Evolutionary conservation across 2,888 invertebrate species (phyloP).

Genomic region (Halocaridina rubra): DNA sequence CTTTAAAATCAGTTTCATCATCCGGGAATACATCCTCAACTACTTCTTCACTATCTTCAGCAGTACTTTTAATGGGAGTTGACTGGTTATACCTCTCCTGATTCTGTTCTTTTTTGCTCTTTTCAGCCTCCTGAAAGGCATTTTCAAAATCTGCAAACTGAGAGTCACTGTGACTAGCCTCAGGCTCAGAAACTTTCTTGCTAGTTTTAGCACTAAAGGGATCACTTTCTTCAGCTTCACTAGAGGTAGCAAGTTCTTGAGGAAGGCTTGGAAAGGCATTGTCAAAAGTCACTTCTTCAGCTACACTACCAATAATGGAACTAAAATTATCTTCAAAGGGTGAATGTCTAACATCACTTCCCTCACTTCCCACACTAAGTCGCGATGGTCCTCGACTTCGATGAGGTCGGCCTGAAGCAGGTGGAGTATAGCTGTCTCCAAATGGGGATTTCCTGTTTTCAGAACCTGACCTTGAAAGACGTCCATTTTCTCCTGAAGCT

Average conservation of each 20-base stretch:
- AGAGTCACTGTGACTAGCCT: slow-evolving; percentile 16
- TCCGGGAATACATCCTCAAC: slow-evolving; percentile 55
- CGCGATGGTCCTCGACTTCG: slow-evolving; percentile 46
- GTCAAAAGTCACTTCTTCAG: slow-evolving; percentile 56
- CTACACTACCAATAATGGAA: slow-evolving; percentile 44
- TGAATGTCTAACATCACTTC: slow-evolving; percentile 59
- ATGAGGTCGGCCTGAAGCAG: slow-evolving; percentile 34
- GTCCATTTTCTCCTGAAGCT: slow-evolving; percentile 39
- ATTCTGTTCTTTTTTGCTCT: neutral
- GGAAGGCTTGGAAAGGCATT: slow-evolving; percentile 55
- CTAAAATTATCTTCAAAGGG: slow-evolving; percentile 63
- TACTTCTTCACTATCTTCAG: slow-evolving; percentile 1
- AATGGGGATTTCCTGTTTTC: slow-evolving; percentile 59
- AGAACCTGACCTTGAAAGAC: slow-evolving; percentile 52
- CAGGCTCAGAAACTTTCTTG: neutral
- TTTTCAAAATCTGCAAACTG: slow-evolving; percentile 62
- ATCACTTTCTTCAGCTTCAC: slow-evolving; percentile 37
- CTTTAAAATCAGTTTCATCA: slow-evolving; percentile 54
- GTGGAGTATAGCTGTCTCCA: slow-evolving; percentile 54
- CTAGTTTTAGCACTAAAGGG: slow-evolving; percentile 42
- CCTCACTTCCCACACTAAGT: slow-evolving; percentile 51
- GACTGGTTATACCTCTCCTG: neutral
- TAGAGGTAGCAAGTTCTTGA: slow-evolving; percentile 1
- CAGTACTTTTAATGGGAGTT: slow-evolving; percentile 5
- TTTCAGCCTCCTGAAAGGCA: slow-evolving; percentile 52